Evolutionary conservation across 2,888 invertebrate species (phyloP).

Genomic region (Coremacera marginata): DNA sequence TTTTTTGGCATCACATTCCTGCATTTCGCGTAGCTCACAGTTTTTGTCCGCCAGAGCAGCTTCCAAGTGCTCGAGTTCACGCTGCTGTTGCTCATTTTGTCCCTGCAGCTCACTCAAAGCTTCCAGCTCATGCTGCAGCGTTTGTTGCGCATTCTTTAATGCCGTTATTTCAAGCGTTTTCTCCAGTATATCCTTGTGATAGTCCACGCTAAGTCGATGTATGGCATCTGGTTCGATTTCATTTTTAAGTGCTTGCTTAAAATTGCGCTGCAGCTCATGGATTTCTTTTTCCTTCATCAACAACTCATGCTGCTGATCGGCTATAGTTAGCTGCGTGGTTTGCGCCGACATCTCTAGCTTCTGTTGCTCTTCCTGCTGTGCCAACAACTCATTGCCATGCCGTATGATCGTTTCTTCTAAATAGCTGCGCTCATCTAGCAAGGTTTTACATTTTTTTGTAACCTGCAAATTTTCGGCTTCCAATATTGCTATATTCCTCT

Average conservation of each 20-base stretch:
- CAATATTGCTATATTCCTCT: constrained; percentile 56
- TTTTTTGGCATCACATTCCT: constrained; percentile 49
- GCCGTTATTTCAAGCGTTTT: constrained; percentile 58
- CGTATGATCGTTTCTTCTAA: constrained; percentile 50
- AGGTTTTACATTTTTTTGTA: constrained; percentile 59
- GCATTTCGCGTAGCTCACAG: constrained; percentile 53
- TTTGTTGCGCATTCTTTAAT: constrained; percentile 54
- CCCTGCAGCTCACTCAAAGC: constrained; percentile 53
- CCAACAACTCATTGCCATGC: constrained; percentile 50
- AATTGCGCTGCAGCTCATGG: constrained; percentile 53
- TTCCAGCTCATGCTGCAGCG: constrained; percentile 54
- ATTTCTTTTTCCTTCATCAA: constrained; percentile 57
- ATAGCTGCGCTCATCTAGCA: constrained; percentile 55
- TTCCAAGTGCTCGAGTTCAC: constrained; percentile 56
- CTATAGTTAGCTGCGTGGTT: constrained; percentile 32
- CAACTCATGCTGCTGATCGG: constrained; percentile 53
- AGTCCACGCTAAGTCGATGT: constrained; percentile 58
- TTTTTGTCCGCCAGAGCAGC: constrained; percentile 53
- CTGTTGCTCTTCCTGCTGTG: constrained; percentile 51
- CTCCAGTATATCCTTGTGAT: constrained; percentile 56
- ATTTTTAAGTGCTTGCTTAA: constrained; percentile 52
- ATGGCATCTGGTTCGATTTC: constrained; percentile 58
- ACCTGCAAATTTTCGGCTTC: constrained; percentile 64
- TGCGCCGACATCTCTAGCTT: constrained; percentile 56
- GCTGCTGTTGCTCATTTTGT: constrained; percentile 57